These are phyloP conservation scores for Gari tellinella DNA, from an alignment of 2,888 invertebrate genomes.

Conservation along the genomic window DNA sequence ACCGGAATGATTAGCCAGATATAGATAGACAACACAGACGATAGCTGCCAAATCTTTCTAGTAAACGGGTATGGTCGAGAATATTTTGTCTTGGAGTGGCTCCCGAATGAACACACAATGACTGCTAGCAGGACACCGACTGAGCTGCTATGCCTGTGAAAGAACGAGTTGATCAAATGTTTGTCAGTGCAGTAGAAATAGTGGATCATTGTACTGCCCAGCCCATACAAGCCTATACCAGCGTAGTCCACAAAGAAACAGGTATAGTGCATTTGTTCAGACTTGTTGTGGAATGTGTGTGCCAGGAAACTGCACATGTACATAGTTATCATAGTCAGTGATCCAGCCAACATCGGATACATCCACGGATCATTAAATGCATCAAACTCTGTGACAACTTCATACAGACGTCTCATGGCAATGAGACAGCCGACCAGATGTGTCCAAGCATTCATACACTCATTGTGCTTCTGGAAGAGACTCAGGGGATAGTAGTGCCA, in stretches of 20 bases:
- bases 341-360: slow-evolving; percentile 81
- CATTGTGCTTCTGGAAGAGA: slow-evolving; percentile 82
- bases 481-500: slow-evolving; percentile 81
- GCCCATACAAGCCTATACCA: slow-evolving; percentile 83
- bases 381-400: slow-evolving; percentile 74
- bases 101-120: slow-evolving; percentile 77
- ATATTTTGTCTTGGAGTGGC: slow-evolving; percentile 80
- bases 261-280: slow-evolving; percentile 82
- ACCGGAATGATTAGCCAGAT: slow-evolving; percentile 81
- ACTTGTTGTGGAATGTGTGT: slow-evolving; percentile 81
- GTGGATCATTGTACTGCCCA: slow-evolving; percentile 83
- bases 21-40: slow-evolving; percentile 80
- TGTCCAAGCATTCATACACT: slow-evolving; percentile 83
- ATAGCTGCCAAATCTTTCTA: slow-evolving; percentile 82
- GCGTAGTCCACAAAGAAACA: slow-evolving; percentile 84
- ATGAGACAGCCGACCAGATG: slow-evolving; percentile 77
- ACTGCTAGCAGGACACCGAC: slow-evolving; percentile 78
- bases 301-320: slow-evolving; percentile 80
- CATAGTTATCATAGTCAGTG: slow-evolving; percentile 78
- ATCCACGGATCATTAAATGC: slow-evolving; percentile 79
- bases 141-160: slow-evolving; percentile 72
- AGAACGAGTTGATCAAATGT: slow-evolving; percentile 66
- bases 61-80: slow-evolving; percentile 81
- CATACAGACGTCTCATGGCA: slow-evolving; percentile 62
- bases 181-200: slow-evolving; percentile 80